Conservation (phyloP, 2,797 vertebrate species). For the Hemitrygon akajei region DNA sequence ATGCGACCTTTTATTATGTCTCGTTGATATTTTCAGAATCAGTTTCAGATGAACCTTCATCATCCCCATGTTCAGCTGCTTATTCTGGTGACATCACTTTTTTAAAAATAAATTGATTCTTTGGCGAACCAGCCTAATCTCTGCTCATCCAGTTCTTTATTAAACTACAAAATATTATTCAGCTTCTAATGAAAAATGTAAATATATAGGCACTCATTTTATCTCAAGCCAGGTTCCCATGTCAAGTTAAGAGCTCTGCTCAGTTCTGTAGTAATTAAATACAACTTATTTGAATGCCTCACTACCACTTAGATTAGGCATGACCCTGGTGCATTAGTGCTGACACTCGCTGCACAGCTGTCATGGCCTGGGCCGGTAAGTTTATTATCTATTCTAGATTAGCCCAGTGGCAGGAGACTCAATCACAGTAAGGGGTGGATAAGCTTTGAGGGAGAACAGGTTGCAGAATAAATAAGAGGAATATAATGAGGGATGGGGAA, state of each 20-base stretch:
- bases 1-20: background rate
- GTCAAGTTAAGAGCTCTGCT: background rate
- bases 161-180: background rate
- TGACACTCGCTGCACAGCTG: too few relatives aligned
- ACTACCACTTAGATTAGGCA: background rate
- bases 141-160: background rate
- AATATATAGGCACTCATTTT: background rate
- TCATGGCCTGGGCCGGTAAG: too few relatives aligned
- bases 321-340: too few relatives aligned
- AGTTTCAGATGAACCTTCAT: background rate
- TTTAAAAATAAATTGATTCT: background rate
- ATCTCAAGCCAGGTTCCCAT: background rate
- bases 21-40: background rate
- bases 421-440: too few relatives aligned
- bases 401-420: too few relatives aligned
- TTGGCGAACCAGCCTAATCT: background rate
- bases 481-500: too few relatives aligned
- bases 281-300: background rate
- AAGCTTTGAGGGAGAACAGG: too few relatives aligned
- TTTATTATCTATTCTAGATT: too few relatives aligned
- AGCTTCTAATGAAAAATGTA: background rate
- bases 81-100: background rate
- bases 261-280: background rate
- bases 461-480: too few relatives aligned
- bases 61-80: background rate